phyloP scores from a whole-genome alignment of 2,113 vertebrate genomes.

The Ahaetulla prasina region DNA sequence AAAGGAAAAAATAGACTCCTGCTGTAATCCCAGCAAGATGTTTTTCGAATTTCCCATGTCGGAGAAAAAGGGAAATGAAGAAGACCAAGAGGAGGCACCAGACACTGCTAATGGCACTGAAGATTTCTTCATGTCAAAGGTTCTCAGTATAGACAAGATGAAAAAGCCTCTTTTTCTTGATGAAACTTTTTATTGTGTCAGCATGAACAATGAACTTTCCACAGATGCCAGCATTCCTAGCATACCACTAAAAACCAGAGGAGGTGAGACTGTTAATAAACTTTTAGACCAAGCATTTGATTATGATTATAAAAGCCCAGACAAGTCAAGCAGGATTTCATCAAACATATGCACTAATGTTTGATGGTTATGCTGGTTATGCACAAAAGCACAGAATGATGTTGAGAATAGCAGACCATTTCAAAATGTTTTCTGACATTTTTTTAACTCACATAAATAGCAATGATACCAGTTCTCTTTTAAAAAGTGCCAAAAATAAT shows the following conservation, averaged over 20 bases:
- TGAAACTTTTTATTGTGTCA: slow-evolving; percentile 58
- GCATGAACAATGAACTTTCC: slow-evolving; percentile 49
- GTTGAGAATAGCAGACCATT: slow-evolving; percentile 28
- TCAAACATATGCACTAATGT: slow-evolving; percentile 43
- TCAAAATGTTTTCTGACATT: slow-evolving; percentile 39
- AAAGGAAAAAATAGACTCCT: slow-evolving; percentile 34
- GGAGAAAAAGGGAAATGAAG: slow-evolving; percentile 56
- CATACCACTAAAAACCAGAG: slow-evolving; percentile 56
- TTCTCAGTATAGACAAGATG: slow-evolving; percentile 62
- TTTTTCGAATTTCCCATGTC: slow-evolving; percentile 47
- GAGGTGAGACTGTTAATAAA: slow-evolving; percentile 64
- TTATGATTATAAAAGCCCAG: slow-evolving; percentile 46
- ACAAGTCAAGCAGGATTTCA: slow-evolving; percentile 39
- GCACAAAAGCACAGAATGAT: slow-evolving; percentile 9
- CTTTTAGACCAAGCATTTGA: slow-evolving; percentile 54
- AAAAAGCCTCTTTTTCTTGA: slow-evolving; percentile 71
- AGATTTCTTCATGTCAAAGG: slow-evolving; percentile 74
- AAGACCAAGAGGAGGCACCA: slow-evolving; percentile 49
- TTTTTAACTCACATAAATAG: slow-evolving; percentile 28
- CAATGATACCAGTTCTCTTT: slow-evolving; percentile 26
- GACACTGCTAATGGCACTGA: slow-evolving; percentile 46
- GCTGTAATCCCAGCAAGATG: slow-evolving; percentile 58
- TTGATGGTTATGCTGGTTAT: slow-evolving; percentile 8
- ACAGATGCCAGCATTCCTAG: slow-evolving; percentile 56
- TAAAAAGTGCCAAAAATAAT: slow-evolving; percentile 42